A percentile compares a stretch with the other conserved stretches of the same genome.
Conservation (phyloP, 2,113 vertebrate species). For the Crocuta crocuta region DNA sequence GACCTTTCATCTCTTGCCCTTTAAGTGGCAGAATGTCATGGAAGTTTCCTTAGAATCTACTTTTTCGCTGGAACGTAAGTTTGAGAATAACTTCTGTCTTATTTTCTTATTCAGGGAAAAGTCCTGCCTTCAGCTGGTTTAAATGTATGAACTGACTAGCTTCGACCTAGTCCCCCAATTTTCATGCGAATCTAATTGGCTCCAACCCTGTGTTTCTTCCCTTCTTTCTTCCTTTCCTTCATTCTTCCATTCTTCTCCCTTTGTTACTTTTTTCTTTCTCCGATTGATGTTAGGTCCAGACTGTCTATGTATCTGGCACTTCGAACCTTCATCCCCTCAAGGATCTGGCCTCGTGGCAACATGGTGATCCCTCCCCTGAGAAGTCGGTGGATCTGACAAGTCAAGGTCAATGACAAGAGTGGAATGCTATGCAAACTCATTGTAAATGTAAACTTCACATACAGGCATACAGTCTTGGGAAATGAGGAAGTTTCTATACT, state of each 20-base stretch:
- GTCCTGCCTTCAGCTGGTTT: constrained; percentile 6
- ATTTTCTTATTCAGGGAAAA: constrained; percentile 26
- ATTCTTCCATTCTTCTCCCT: background rate
- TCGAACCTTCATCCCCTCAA: background rate
- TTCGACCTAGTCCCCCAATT: constrained; percentile 21
- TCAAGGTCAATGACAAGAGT: background rate
- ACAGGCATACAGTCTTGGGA: background rate
- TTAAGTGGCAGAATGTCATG: background rate
- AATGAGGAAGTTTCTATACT: background rate
- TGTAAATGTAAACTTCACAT: background rate
- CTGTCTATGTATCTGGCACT: background rate
- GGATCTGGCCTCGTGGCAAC: background rate
- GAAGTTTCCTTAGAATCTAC: background rate
- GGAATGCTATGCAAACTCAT: background rate
- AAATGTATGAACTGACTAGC: background rate
- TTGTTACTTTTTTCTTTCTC: background rate
- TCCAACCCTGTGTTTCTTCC: background rate
- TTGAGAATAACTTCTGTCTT: background rate
- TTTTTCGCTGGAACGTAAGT: background rate
- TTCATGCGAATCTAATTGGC: background rate
- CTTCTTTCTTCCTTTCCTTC: background rate
- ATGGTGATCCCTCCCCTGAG: background rate
- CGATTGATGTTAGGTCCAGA: background rate
- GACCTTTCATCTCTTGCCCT: background rate
- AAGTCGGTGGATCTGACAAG: background rate